Percentiles rank a stretch among this genome's conserved stretches.
Evolutionary conservation across 2,888 invertebrate genomes (phyloP).

Genomic region (Schrankia costaestrigalis): DNA sequence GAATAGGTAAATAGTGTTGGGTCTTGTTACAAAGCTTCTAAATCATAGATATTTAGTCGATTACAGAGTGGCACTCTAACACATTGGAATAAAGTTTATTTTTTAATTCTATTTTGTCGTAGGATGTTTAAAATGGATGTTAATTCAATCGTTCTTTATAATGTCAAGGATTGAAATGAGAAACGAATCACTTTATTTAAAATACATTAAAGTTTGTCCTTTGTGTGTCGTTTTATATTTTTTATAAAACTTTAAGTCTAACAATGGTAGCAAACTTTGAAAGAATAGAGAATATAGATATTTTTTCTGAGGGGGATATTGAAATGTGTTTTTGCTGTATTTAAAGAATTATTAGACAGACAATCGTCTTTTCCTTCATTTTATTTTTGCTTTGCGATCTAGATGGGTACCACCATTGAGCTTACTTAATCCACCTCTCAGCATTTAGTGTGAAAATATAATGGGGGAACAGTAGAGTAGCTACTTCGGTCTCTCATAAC

Average conservation of each 20-base stretch:
- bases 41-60: conserved; percentile 50
- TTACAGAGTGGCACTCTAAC: conserved; percentile 23
- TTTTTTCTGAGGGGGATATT: too few species aligned
- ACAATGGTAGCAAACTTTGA: too few species aligned
- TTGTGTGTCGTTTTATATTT: conserved; percentile 16
- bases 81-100: conserved; percentile 23
- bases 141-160: conserved; percentile 33
- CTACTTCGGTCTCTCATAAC: too few species aligned
- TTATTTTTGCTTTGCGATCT: too few species aligned
- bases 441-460: too few species aligned
- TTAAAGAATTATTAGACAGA: too few species aligned
- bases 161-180: conserved; percentile 31
- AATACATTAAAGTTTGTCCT: conserved; percentile 27
- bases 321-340: too few species aligned
- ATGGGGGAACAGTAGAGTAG: too few species aligned
- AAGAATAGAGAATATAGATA: too few species aligned
- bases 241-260: conserved; percentile 12
- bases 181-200: conserved; percentile 37
- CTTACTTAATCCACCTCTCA: too few species aligned
- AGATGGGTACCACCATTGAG: too few species aligned
- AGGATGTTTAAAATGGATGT: conserved; percentile 25
- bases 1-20: conserved; percentile 78
- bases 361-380: too few species aligned
- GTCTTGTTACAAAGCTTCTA: conserved; percentile 66
- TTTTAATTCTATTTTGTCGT: conserved; percentile 7